These are phyloP conservation scores for Puntigrus tetrazona DNA, from an alignment of 2,113 vertebrate genomes.

Conservation along the genomic window DNA sequence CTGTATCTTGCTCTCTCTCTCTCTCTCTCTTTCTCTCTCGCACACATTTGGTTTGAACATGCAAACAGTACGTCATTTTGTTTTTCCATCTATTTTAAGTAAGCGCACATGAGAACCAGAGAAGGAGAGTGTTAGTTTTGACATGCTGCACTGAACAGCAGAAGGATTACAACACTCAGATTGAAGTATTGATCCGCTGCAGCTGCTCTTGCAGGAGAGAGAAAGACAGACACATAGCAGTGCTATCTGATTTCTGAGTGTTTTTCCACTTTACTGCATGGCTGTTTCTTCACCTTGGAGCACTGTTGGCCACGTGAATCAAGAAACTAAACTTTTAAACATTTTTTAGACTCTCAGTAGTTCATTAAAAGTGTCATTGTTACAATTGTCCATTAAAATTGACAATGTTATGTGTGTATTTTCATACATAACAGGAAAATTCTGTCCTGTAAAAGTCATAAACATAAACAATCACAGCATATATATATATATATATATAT, in stretches of 20 bases:
- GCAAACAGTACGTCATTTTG: not conserved
- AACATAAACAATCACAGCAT: not conserved
- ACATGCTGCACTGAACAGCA: conserved; percentile 8
- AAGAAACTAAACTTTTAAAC: not conserved
- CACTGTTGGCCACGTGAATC: not conserved
- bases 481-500: no score
- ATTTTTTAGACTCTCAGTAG: not conserved
- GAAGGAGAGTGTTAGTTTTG: conserved; percentile 11
- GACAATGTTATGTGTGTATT: not conserved
- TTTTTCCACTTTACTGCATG: not conserved
- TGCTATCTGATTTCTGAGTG: not conserved
- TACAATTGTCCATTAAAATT: no score
- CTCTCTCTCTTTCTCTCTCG: not conserved
- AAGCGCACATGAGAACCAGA: not conserved
- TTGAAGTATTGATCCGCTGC: conserved; percentile 26
- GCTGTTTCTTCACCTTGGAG: not conserved
- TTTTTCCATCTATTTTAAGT: not conserved
- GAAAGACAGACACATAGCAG: not conserved
- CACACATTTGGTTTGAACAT: not conserved
- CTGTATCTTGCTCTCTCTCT: not conserved
- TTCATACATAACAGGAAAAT: not conserved
- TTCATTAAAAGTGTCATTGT: not conserved
- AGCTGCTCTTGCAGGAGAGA: conserved; percentile 18
- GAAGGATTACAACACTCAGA: conserved; percentile 23
- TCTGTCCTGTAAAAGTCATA: not conserved